Evolutionary conservation across 1,140 invertebrate species (phyloP).

Genomic region (Pseudomyrmex gracilis): DNA sequence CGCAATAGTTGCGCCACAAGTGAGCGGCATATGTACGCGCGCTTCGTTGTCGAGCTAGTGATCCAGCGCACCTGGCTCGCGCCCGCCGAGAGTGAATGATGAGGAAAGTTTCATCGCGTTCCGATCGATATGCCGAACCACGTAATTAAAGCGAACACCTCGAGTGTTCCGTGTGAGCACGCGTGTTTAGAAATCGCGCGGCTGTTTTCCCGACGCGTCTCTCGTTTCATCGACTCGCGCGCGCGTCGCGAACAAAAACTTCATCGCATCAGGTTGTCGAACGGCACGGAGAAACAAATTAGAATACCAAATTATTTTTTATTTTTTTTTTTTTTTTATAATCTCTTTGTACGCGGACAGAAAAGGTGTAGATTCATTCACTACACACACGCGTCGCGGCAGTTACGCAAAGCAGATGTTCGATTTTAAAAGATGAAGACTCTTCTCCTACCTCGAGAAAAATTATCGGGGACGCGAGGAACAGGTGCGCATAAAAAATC

Average conservation of each 20-base stretch:
- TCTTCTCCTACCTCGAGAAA: slow-evolving; percentile 73
- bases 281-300: slow-evolving; percentile 7
- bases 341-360: slow-evolving; percentile 14
- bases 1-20: slow-evolving; percentile 54
- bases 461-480: slow-evolving; percentile 74
- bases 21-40: slow-evolving; percentile 57
- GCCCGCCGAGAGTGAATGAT: slow-evolving; percentile 50
- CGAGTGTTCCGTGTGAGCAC: too few species aligned
- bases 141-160: background rate
- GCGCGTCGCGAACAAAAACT: background rate
- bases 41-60: slow-evolving; percentile 59
- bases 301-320: slow-evolving; percentile 6
- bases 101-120: slow-evolving; percentile 45
- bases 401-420: slow-evolving; percentile 80
- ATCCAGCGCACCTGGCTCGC: slow-evolving; percentile 55
- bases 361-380: slow-evolving; percentile 49
- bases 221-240: background rate
- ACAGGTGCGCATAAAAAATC: slow-evolving; percentile 77
- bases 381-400: slow-evolving; percentile 16
- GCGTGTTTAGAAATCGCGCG: background rate
- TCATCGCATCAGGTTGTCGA: background rate
- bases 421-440: slow-evolving; percentile 75
- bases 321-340: background rate
- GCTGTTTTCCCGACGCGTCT: background rate
- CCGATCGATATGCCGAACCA: slow-evolving; percentile 5